These are phyloP conservation scores for Meandrusa payeni DNA, from an alignment of 2,888 invertebrate species.

Conservation along the genomic window DNA sequence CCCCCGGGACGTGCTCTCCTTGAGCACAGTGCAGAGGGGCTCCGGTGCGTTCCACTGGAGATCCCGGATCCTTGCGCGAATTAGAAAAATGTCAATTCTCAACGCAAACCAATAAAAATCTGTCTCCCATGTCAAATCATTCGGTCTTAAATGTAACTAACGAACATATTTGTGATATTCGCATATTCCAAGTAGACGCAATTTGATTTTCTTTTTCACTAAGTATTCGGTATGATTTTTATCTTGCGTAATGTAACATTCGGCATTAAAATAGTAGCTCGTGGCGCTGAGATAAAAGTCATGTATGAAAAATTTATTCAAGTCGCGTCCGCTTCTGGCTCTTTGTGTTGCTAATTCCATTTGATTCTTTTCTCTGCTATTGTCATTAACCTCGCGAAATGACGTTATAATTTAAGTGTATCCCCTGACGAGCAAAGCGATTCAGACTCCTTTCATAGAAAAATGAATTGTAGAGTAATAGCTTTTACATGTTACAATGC, in stretches of 20 bases:
- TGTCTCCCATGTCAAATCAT: no score
- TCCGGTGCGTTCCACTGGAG: no score
- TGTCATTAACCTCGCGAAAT: constrained; percentile 44
- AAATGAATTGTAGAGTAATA: neutral
- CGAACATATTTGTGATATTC: no score
- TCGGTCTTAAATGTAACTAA: no score
- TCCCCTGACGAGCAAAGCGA: constrained; percentile 31
- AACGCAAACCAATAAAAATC: no score
- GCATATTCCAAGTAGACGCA: no score
- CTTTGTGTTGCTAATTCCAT: constrained; percentile 66
- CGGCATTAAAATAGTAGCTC: constrained; percentile 24
- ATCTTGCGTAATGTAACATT: constrained; percentile 11
- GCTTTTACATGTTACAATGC: no score
- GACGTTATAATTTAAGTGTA: constrained; percentile 39
- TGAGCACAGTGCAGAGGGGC: no score
- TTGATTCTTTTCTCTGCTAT: constrained; percentile 53
- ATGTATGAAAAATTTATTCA: constrained; percentile 56
- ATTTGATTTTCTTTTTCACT: no score
- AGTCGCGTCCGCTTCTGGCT: constrained; percentile 41
- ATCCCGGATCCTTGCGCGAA: no score
- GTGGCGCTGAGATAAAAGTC: constrained; percentile 42
- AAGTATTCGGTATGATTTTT: neutral
- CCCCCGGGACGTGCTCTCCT: no score
- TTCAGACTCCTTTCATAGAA: constrained; percentile 23
- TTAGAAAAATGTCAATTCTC: no score